Evolutionary conservation across 2,113 vertebrate genomes (phyloP).

Genomic region (Grallaria varia): DNA sequence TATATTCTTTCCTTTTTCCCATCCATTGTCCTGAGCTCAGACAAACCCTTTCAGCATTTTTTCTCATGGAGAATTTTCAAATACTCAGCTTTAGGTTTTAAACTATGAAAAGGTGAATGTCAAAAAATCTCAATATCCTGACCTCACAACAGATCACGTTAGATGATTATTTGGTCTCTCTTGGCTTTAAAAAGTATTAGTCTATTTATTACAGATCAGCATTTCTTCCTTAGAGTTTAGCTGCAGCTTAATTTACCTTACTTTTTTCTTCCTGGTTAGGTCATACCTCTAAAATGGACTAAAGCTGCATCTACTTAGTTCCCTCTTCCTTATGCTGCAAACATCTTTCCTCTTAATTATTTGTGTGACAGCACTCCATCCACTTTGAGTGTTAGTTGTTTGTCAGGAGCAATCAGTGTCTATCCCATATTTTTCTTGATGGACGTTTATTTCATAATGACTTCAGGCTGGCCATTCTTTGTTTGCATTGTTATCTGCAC

Average conservation of each 20-base stretch:
- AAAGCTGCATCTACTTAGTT: neutral
- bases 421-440: neutral
- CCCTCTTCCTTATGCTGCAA: neutral
- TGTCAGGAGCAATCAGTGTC: neutral
- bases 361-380: neutral
- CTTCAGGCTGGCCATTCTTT: neutral
- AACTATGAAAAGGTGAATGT: neutral
- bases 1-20: neutral
- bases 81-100: neutral
- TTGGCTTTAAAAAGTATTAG: neutral
- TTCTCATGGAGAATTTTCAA: neutral
- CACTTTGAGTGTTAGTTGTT: neutral
- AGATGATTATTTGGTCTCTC: neutral
- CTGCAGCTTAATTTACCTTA: conserved; percentile 12
- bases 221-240: neutral
- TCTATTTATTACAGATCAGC: neutral
- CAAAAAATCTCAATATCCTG: neutral
- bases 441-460: neutral
- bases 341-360: neutral
- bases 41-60: neutral
- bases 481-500: neutral
- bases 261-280: neutral
- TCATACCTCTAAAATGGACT: neutral
- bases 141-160: neutral
- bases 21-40: neutral